phyloP scores from a whole-genome alignment of 2,888 invertebrate genomes.

The Lithophane socia region DNA sequence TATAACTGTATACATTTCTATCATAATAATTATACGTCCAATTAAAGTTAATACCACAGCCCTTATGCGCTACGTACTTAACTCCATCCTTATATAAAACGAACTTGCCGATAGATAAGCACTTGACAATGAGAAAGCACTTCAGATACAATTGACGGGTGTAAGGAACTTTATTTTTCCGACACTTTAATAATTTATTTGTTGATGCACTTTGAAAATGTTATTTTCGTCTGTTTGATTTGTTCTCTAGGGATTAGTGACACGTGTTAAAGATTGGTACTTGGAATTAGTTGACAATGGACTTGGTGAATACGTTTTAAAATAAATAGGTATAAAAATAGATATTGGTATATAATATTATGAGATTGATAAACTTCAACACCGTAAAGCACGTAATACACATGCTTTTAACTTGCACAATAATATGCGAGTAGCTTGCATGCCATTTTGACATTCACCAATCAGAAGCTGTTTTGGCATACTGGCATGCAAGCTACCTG shows the following conservation, averaged over 20 bases:
- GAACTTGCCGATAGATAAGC: constrained; percentile 26
- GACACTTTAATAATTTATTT: constrained; percentile 31
- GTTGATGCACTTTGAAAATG: constrained; percentile 10
- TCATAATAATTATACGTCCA: constrained; percentile 11
- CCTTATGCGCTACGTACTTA: constrained; percentile 28
- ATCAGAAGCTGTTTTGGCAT: no score
- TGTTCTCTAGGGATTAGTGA: constrained; percentile 10
- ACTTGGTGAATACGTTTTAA: not conserved
- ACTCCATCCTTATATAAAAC: constrained; percentile 54
- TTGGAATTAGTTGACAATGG: not conserved
- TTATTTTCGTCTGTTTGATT: constrained; percentile 29
- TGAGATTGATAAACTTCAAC: no score
- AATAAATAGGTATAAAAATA: not conserved
- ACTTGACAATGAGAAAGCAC: constrained; percentile 34
- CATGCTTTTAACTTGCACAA: no score
- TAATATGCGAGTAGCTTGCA: no score
- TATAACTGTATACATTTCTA: constrained; percentile 55
- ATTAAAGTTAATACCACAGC: constrained; percentile 23
- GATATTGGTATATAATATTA: not conserved
- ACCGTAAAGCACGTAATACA: no score
- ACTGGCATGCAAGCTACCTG: no score
- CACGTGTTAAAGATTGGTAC: not conserved
- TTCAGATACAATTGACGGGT: constrained; percentile 51
- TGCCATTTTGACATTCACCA: no score
- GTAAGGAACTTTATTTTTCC: constrained; percentile 63